phyloP scores from a whole-genome alignment of 2,888 invertebrate species.

The Trissonchulus latispiculum region DNA sequence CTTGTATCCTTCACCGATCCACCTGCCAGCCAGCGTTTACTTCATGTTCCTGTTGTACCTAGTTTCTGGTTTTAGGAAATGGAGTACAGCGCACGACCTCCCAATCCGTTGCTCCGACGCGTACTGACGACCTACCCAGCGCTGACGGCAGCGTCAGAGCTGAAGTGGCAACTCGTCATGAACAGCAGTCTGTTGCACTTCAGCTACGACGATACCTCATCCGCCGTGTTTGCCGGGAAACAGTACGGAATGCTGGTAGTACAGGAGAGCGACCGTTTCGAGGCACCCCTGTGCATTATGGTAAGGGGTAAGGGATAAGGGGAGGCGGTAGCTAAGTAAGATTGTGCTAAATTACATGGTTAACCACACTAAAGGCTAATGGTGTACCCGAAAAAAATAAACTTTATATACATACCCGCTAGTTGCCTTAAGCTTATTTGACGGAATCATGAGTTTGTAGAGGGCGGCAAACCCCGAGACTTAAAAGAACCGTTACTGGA shows the following conservation, averaged over 20 bases:
- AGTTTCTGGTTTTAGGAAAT: neutral
- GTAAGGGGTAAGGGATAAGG: neutral
- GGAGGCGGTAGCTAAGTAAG: neutral
- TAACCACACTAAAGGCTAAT: no score
- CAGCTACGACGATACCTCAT: neutral
- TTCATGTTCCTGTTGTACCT: no score
- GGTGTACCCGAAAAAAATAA: no score
- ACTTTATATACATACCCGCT: no score
- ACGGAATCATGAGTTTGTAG: no score
- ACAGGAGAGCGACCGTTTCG: neutral
- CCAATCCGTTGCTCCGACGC: neutral
- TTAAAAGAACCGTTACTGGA: no score
- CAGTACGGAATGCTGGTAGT: neutral
- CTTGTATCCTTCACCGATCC: no score
- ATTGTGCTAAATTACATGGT: no score
- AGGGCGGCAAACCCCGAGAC: no score
- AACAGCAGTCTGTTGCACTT: neutral
- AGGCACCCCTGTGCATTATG: neutral
- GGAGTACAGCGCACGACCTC: neutral
- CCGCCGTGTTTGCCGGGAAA: neutral
- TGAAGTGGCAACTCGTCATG: neutral
- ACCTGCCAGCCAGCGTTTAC: no score
- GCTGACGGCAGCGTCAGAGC: neutral
- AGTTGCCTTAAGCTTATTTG: no score
- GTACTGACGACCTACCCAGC: neutral